These are phyloP conservation scores for Otocyon megalotis DNA, from an alignment of 2,113 vertebrate species.

Conservation along the genomic window DNA sequence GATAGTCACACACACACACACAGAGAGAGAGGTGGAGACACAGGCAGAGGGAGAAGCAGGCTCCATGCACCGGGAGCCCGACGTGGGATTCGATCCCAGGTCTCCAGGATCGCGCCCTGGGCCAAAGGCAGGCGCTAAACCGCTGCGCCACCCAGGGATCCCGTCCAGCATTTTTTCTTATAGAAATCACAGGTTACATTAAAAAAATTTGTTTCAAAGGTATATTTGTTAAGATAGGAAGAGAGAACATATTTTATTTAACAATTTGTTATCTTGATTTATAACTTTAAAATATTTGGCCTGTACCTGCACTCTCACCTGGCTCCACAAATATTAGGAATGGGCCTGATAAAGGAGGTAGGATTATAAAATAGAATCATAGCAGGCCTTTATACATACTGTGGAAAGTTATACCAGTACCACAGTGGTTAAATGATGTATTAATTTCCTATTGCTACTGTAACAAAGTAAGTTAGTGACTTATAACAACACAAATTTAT, in stretches of 20 bases:
- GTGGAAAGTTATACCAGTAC: neutral
- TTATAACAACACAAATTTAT: neutral
- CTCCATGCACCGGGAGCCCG: too few species aligned
- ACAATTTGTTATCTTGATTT: neutral
- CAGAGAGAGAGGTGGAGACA: too few species aligned
- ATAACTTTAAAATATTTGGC: constrained; percentile 12
- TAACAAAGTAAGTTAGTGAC: neutral
- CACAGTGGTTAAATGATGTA: neutral
- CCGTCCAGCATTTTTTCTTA: neutral
- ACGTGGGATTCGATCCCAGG: too few species aligned
- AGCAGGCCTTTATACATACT: neutral
- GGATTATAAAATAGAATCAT: neutral
- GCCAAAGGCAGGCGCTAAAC: too few species aligned
- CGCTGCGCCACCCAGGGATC: too few species aligned
- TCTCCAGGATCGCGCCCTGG: too few species aligned
- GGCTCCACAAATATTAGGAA: neutral
- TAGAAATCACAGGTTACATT: neutral
- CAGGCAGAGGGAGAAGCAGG: too few species aligned
- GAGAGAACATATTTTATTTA: neutral
- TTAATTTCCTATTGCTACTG: neutral
- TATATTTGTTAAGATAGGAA: neutral
- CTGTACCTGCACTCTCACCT: neutral
- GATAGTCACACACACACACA: too few species aligned
- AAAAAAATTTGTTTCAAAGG: neutral
- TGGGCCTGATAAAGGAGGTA: neutral